phyloP scores from a whole-genome alignment of 1,140 invertebrate species.

The Pseudomyrmex gracilis region DNA sequence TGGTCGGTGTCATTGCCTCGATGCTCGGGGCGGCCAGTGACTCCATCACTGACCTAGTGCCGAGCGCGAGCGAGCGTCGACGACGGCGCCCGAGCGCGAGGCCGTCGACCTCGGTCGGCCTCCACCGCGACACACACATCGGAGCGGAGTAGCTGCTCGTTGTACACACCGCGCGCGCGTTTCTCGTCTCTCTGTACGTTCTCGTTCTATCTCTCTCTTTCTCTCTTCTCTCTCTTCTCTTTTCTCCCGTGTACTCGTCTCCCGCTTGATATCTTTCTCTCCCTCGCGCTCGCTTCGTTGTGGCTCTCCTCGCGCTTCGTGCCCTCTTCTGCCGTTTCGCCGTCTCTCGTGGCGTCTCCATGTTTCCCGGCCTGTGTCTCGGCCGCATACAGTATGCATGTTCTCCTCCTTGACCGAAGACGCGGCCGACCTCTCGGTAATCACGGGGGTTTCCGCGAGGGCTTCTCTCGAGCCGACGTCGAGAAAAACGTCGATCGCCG shows the following conservation, averaged over 20 bases:
- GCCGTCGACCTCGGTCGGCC: conserved; percentile 82
- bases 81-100: conserved; percentile 77
- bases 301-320: conserved; percentile 1
- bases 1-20: conserved; percentile 86
- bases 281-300: conserved; percentile 21
- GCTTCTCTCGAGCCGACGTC: neutral
- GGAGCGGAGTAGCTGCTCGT: conserved; percentile 60
- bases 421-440: conserved; percentile 34
- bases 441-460: conserved; percentile 41
- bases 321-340: neutral
- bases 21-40: conserved; percentile 85
- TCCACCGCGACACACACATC: conserved; percentile 75
- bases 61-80: conserved; percentile 78
- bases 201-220: conserved; percentile 29
- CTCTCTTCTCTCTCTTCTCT: neutral
- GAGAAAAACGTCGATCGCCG: conserved; percentile 36
- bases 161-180: conserved; percentile 63
- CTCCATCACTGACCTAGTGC: conserved; percentile 86
- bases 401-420: conserved; percentile 8
- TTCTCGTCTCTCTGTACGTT: conserved; percentile 51
- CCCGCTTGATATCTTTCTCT: conserved; percentile 35
- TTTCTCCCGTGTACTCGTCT: neutral
- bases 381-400: conserved; percentile 27
- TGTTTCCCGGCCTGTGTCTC: conserved; percentile 33
- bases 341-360: conserved; percentile 24